These are phyloP conservation scores for Encarsia formosa DNA, from an alignment of 2,888 invertebrate species.

Conservation along the genomic window DNA sequence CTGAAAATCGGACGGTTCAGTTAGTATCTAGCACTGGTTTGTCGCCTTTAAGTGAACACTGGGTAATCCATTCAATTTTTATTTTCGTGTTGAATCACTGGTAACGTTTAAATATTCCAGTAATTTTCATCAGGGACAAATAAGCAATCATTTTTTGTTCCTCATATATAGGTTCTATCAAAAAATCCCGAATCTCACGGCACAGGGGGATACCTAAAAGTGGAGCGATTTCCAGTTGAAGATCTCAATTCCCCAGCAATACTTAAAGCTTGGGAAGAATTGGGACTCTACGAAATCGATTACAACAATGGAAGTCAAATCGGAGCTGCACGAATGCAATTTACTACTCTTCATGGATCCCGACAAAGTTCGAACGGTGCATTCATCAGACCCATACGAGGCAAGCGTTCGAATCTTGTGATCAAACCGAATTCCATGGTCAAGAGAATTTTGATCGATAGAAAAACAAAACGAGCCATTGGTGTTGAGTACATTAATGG, in stretches of 20 bases:
- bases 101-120: too few species aligned
- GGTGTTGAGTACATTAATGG: constrained; percentile 64
- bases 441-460: constrained; percentile 64
- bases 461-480: constrained; percentile 56
- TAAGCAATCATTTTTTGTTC: too few species aligned
- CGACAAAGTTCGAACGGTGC: constrained; percentile 77
- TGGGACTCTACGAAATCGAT: constrained; percentile 58
- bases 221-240: neutral
- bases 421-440: constrained; percentile 62
- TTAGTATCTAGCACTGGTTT: too few species aligned
- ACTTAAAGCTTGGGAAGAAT: constrained; percentile 58
- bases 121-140: too few species aligned
- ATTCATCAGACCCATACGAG: constrained; percentile 64
- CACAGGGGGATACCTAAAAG: neutral
- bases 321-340: constrained; percentile 59
- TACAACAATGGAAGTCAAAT: constrained; percentile 56
- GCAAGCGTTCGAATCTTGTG: constrained; percentile 48
- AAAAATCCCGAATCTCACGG: neutral
- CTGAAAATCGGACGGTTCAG: too few species aligned
- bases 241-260: constrained; percentile 38
- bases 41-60: too few species aligned
- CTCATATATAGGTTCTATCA: neutral
- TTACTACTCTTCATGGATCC: constrained; percentile 61
- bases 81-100: too few species aligned
- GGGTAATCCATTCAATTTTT: too few species aligned